Percentiles rank a stretch among this genome's conserved stretches.
phyloP scores from a whole-genome alignment of 2,113 vertebrate species.

The Loxodonta africana region DNA sequence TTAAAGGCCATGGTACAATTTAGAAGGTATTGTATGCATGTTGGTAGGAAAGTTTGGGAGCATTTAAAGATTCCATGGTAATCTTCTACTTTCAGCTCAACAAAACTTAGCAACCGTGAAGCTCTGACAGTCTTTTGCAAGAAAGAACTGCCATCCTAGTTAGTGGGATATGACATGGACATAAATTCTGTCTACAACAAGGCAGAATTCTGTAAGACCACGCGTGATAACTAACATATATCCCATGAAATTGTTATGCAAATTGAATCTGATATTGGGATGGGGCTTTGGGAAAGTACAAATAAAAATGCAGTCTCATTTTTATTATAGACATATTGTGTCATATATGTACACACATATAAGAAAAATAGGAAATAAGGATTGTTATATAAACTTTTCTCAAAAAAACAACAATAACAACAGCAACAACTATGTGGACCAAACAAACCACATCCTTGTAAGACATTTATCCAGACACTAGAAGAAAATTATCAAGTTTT shows the following conservation, averaged over 20 bases:
- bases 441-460: background rate
- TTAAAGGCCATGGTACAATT: background rate
- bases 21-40: background rate
- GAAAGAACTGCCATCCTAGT: background rate
- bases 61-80: background rate
- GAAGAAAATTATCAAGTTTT: background rate
- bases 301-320: background rate
- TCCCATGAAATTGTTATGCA: background rate
- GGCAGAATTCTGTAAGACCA: background rate
- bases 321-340: background rate
- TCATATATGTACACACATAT: background rate
- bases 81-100: background rate
- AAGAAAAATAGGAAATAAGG: conserved; percentile 35
- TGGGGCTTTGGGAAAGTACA: background rate
- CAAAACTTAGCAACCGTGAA: background rate
- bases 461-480: background rate
- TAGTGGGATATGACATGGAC: background rate
- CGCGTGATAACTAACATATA: background rate
- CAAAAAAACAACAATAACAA: conserved; percentile 44
- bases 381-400: background rate
- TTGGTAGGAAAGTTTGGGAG: background rate
- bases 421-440: background rate
- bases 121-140: background rate
- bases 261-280: background rate
- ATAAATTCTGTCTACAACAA: background rate